Conservation (phyloP, 2,888 invertebrate genomes). For the Barypeithes pellucidus region DNA sequence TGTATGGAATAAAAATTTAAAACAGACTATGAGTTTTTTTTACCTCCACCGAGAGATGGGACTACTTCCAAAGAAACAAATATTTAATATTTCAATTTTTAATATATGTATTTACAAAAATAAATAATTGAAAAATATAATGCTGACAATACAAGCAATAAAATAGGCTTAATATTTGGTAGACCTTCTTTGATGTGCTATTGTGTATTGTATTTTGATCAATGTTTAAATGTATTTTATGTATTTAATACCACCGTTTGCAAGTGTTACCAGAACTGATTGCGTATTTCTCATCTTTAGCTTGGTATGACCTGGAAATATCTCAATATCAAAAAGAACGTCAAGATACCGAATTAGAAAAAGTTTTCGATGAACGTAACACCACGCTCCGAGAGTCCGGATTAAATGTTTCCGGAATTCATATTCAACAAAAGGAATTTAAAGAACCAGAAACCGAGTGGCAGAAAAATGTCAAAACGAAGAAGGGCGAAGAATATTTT, state of each 20-base stretch:
- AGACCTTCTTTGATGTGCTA: constrained; percentile 37
- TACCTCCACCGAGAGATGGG: too few relatives aligned
- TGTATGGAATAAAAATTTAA: too few relatives aligned
- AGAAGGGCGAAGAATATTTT: constrained; percentile 88
- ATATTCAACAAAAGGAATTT: constrained; percentile 75
- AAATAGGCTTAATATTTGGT: constrained; percentile 19
- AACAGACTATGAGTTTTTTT: too few relatives aligned
- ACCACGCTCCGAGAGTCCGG: constrained; percentile 79
- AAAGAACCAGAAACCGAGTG: constrained; percentile 87
- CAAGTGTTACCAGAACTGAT: neutral
- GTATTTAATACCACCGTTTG: neutral
- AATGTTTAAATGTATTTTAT: constrained; percentile 4
- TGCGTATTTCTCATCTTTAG: constrained; percentile 69
- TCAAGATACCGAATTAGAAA: constrained; percentile 87
- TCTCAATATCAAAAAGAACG: constrained; percentile 88
- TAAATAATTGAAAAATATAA: too few relatives aligned
- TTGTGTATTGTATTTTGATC: constrained; percentile 48
- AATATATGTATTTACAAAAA: too few relatives aligned
- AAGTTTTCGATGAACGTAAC: constrained; percentile 89
- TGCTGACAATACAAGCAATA: too few relatives aligned
- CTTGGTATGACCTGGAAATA: constrained; percentile 94
- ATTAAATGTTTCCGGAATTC: constrained; percentile 71
- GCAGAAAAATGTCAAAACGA: constrained; percentile 87
- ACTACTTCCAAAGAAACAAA: too few relatives aligned
- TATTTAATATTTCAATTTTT: too few relatives aligned